phyloP scores from a whole-genome alignment of 2,888 invertebrate species.

The Hypomecis punctinalis region DNA sequence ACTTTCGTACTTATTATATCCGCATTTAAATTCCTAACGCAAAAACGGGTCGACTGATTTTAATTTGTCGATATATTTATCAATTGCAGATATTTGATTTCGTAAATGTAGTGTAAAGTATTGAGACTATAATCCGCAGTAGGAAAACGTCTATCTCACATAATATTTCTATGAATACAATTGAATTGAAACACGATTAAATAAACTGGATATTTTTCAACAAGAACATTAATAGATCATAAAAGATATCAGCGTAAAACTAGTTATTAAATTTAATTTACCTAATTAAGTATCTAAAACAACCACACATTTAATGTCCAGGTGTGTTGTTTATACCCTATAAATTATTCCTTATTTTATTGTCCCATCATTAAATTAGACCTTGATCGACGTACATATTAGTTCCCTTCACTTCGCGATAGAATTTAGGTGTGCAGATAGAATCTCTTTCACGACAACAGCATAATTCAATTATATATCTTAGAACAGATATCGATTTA shows the following conservation, averaged over 20 bases:
- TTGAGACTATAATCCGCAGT: too few relatives aligned
- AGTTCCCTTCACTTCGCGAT: slow-evolving; percentile 33
- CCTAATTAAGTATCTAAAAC: neutral
- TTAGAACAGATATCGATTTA: slow-evolving; percentile 39
- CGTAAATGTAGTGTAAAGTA: too few relatives aligned
- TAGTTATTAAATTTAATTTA: slow-evolving; percentile 1
- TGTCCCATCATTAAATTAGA: slow-evolving; percentile 34
- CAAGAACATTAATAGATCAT: too few relatives aligned
- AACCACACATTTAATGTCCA: slow-evolving; percentile 7
- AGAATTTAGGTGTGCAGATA: slow-evolving; percentile 40
- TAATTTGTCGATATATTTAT: too few relatives aligned
- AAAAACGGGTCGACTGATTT: too few relatives aligned
- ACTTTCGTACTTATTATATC: too few relatives aligned
- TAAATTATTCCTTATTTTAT: slow-evolving; percentile 32
- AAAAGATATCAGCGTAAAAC: neutral
- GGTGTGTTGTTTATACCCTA: slow-evolving; percentile 18
- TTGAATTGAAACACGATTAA: too few relatives aligned
- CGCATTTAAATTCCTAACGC: too few relatives aligned
- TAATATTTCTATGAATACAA: too few relatives aligned
- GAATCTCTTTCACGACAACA: slow-evolving; percentile 40
- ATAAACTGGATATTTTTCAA: too few relatives aligned
- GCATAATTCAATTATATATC: slow-evolving; percentile 45
- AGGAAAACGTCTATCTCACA: too few relatives aligned
- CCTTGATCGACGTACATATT: slow-evolving; percentile 40
- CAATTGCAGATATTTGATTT: too few relatives aligned